These are phyloP conservation scores for Capromys pilorides DNA, from an alignment of 2,797 vertebrate genomes.

Conservation along the genomic window DNA sequence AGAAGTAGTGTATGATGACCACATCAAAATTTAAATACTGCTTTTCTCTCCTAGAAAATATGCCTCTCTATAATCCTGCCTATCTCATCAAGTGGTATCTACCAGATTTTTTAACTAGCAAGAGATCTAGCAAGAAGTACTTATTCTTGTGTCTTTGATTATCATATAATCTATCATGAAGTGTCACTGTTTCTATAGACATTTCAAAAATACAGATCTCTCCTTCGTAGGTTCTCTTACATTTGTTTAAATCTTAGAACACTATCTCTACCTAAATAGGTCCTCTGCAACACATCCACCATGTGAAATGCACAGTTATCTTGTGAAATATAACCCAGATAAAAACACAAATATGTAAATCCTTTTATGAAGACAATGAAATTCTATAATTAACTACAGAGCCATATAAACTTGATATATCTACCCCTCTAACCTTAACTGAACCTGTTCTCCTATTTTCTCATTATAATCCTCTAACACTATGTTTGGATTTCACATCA, in stretches of 20 bases:
- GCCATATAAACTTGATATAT: neutral
- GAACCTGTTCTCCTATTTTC: neutral
- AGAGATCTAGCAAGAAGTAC: neutral
- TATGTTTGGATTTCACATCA: neutral
- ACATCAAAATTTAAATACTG: neutral
- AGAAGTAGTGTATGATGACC: neutral
- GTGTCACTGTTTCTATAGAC: neutral
- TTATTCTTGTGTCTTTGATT: neutral
- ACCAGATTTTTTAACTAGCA: neutral
- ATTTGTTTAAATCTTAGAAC: neutral
- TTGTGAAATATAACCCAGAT: neutral
- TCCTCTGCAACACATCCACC: neutral
- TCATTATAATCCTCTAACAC: too few species aligned
- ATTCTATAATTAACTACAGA: neutral
- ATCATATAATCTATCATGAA: neutral
- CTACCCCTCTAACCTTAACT: neutral
- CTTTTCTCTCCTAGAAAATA: neutral
- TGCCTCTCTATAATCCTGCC: neutral
- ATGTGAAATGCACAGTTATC: neutral
- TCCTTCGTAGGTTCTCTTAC: neutral
- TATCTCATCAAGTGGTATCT: neutral
- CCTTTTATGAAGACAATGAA: neutral
- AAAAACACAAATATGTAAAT: neutral
- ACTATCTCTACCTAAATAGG: neutral
- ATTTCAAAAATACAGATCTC: neutral